Base-by-base conservation (phyloP, 2,113 vertebrate species). In the Holacanthus passer region DNA sequence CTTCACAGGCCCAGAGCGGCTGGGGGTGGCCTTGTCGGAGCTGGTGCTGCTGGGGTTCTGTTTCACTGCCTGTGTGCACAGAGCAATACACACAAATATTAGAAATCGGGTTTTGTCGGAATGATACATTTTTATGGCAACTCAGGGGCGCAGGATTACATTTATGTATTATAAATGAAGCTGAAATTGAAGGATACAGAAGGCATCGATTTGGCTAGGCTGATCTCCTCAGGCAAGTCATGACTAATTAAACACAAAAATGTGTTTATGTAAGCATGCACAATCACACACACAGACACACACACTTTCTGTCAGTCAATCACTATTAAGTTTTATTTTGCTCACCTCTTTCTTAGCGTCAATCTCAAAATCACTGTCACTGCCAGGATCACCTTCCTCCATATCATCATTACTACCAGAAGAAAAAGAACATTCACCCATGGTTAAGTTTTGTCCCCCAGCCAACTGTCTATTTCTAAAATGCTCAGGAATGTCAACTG, bases 291-390 rank as follows among this genome's bases (percentile, higher is more conserved):
- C n/a, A n/a, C n/a, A n/a, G n/a, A n/a, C 56, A 11, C 32, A 48
- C 52, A 5, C 16, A 0, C 16, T 20, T 5, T 13, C 22, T 27
- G 22, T 39, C 35, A 75, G 5, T 41, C 41, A 58, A 8, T 5
- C 27, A 32, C 64, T 9, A 10, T 24, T 35, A 39, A 14, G 3
- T 45, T 69, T 39, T 5, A 2, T 17, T 27, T 24, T 7, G 0
- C 92, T 94, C 89, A 97, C 97, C 96, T 97, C 97, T 92, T 96
- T 96, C 84, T 96, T 97, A 73, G 95, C 71, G n/a, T 96, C 95
- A 4, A 95, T 50, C 41, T 97, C 97, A 50, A 96, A 95, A 87
- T 98, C 97, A 3, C 96, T 96, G 90, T 98, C 97, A 24, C 95
- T 96, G 1, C 93, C 93, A 5, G 93, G 96, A 9, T 96, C 96